Percentiles rank a stretch among this genome's conserved stretches.
phyloP scores from a whole-genome alignment of 2,797 vertebrate genomes.

The Parauchenoglanis punctatus region DNA sequence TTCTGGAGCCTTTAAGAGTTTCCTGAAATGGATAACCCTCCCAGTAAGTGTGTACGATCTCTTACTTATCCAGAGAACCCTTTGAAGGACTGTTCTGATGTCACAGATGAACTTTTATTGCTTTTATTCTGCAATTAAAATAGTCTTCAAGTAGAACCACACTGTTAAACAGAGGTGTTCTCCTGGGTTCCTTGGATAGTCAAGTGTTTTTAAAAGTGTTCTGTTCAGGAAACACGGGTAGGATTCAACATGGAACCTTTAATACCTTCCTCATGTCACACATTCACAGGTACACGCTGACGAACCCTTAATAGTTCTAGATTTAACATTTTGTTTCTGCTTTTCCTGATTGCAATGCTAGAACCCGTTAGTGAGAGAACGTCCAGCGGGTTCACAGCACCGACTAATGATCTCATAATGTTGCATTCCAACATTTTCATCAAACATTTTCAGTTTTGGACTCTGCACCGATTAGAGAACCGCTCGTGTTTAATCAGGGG shows the following conservation, averaged over 20 bases:
- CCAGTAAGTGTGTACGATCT: neutral
- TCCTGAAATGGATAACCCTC: neutral
- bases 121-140: neutral
- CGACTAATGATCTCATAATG: neutral
- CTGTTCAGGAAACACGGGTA: neutral
- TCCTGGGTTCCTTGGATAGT: neutral
- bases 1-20: neutral
- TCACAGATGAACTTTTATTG: neutral
- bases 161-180: neutral
- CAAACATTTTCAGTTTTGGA: neutral
- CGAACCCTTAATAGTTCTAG: neutral
- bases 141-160: neutral
- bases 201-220: neutral
- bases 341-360: neutral
- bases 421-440: neutral
- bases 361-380: neutral
- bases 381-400: neutral
- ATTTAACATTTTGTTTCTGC: neutral
- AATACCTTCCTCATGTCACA: neutral
- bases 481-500: conserved; percentile 21
- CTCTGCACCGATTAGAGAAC: conserved; percentile 11
- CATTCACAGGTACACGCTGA: neutral
- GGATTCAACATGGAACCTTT: neutral
- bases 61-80: neutral
- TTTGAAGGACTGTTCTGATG: neutral